These are phyloP conservation scores for Myiagra hebetior DNA, from an alignment of 2,113 vertebrate species.

Conservation along the genomic window DNA sequence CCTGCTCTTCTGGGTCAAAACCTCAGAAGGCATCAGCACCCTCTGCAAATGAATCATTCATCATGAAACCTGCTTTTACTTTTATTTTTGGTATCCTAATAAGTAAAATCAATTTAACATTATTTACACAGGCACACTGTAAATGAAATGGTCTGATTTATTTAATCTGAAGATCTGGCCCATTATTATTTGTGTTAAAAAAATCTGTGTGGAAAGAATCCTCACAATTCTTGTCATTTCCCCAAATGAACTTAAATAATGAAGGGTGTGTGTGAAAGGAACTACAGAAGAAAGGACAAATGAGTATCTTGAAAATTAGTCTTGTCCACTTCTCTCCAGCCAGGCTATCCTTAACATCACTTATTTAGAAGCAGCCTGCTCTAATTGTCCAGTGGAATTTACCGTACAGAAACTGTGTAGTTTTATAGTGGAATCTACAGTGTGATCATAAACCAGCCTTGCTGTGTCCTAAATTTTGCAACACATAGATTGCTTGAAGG, in stretches of 20 bases:
- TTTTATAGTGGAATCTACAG: neutral
- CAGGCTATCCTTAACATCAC: neutral
- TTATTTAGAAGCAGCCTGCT: neutral
- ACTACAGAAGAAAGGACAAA: neutral
- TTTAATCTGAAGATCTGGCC: neutral
- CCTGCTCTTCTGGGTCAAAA: neutral
- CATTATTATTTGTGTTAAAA: neutral
- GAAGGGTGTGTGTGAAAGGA: neutral
- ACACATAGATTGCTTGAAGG: constrained; percentile 38
- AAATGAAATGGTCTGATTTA: neutral
- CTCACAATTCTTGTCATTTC: neutral
- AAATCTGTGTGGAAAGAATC: neutral
- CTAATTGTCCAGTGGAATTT: neutral
- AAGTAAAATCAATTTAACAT: neutral
- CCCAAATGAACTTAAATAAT: neutral
- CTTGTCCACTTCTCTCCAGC: neutral
- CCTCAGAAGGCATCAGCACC: neutral
- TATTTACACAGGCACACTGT: neutral
- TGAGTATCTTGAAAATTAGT: neutral
- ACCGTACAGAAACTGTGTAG: neutral
- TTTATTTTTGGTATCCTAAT: neutral
- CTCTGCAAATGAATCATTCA: neutral
- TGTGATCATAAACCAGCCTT: constrained; percentile 11
- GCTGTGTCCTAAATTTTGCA: constrained; percentile 28
- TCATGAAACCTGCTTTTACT: neutral